Conservation (phyloP, 2,113 vertebrate genomes). For the zebrafish (Danio rerio) region GRCz12tu NC_133195.1:34101001-34101500, state of each 20-base stretch:
- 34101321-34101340: too few species aligned
- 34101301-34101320: too few species aligned
- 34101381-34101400: too few species aligned
- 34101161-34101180: background rate
- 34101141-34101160: background rate
- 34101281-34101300: too few species aligned
- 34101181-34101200: background rate
- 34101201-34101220: background rate
- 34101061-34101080: constrained; percentile 96
- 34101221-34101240: constrained; percentile 45
- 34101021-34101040: constrained; percentile 92
- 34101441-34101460: too few species aligned
- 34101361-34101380: too few species aligned
- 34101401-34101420: too few species aligned
- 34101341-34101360: too few species aligned
- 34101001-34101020: constrained; percentile 98
- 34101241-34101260: background rate
- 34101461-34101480: too few species aligned
- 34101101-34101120: background rate
- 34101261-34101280: too few species aligned
- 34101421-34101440: too few species aligned
- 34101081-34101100: constrained; percentile 77
- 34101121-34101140: background rate
- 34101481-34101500: background rate
- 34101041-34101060: constrained; percentile 93